These are phyloP conservation scores for Athripsodes cinereus DNA, from an alignment of 2,888 invertebrate genomes.

Conservation along the genomic window DNA sequence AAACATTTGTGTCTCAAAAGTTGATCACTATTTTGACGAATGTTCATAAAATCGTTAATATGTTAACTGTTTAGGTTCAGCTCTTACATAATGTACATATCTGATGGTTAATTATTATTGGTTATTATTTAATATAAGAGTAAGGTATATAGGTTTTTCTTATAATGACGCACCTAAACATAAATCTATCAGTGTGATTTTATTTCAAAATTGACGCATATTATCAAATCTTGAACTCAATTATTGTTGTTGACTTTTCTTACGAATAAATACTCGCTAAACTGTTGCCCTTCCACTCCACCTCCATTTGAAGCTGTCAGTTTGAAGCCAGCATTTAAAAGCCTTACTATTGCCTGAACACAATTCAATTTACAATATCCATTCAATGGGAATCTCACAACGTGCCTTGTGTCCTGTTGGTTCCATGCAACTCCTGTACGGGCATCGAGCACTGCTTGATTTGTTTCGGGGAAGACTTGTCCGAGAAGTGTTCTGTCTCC, in stretches of 20 bases:
- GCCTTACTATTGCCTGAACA: conserved; percentile 78
- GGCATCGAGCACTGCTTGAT: conserved; percentile 73
- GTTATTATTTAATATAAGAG: no score
- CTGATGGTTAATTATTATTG: no score
- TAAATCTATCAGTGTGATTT: no score
- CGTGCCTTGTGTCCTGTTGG: conserved; percentile 72
- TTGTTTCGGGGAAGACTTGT: conserved; percentile 71
- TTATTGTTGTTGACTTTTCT: conserved; percentile 34
- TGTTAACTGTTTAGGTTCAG: no score
- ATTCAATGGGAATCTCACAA: conserved; percentile 79
- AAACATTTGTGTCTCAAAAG: no score
- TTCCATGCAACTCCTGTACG: conserved; percentile 77
- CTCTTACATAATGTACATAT: no score
- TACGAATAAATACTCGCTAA: conserved; percentile 81
- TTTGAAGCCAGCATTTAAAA: conserved; percentile 71
- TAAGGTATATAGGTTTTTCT: no score
- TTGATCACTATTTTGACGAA: no score
- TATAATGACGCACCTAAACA: no score
- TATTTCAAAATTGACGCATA: no score
- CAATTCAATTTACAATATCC: conserved; percentile 87
- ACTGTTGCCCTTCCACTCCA: conserved; percentile 84
- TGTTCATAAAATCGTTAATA: no score
- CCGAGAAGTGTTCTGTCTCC: conserved; percentile 72
- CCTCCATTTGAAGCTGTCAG: conserved; percentile 80
- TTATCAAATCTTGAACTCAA: no score